These are phyloP conservation scores for Teleopsis dalmanni DNA, from an alignment of 1,140 invertebrate genomes.

Conservation along the genomic window DNA sequence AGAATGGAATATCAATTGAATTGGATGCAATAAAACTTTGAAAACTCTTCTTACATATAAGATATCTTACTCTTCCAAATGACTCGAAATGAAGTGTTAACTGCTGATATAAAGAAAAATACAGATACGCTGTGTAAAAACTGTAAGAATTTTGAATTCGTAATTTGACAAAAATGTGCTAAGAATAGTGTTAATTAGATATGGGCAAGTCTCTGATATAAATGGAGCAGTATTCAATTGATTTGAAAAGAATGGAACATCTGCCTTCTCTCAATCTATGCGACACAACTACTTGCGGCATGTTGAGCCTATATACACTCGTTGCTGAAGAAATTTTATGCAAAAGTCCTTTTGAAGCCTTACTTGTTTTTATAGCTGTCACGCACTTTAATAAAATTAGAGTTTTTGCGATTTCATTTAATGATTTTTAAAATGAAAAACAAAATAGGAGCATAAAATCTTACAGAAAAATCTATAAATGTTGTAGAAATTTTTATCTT, in stretches of 20 bases:
- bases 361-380: slow-evolving; percentile 20
- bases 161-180: no score
- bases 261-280: not conserved
- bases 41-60: no score
- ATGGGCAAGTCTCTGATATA: no score
- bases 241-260: not conserved
- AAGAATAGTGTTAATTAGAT: no score
- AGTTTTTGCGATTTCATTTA: slow-evolving; percentile 32
- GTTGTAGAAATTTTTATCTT: not conserved
- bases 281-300: not conserved
- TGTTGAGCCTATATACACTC: not conserved
- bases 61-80: no score
- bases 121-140: no score
- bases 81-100: no score
- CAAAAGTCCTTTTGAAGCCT: not conserved
- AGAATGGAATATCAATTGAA: no score
- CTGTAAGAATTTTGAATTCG: no score
- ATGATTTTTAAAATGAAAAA: slow-evolving; percentile 33
- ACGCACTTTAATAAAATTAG: slow-evolving; percentile 29
- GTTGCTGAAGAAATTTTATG: not conserved
- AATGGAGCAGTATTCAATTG: no score
- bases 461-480: slow-evolving; percentile 16
- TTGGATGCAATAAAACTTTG: no score
- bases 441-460: slow-evolving; percentile 28
- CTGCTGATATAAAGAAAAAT: no score